Evolutionary conservation across 2,797 vertebrate genomes (phyloP).

Genomic region (Parauchenoglanis ngamensis): DNA sequence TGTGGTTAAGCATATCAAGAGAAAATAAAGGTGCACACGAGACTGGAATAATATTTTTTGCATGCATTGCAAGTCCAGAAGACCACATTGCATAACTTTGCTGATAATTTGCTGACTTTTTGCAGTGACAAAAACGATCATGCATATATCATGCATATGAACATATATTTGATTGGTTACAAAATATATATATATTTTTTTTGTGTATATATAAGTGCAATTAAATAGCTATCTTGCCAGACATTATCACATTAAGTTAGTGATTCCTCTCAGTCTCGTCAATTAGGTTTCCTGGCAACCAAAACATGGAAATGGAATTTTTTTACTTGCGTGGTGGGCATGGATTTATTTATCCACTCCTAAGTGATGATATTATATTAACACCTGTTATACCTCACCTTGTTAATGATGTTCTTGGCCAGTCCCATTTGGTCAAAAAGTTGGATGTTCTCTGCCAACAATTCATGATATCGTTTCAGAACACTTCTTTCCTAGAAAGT

Average conservation of each 20-base stretch:
- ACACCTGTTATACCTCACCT: slow-evolving; percentile 70
- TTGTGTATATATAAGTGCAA: not conserved
- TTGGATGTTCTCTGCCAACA: slow-evolving; percentile 79
- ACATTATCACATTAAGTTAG: not conserved
- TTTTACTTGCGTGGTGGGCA: not conserved
- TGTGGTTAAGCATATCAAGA: not conserved
- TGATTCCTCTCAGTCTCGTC: not conserved
- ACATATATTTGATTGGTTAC: not conserved
- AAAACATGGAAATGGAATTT: not conserved
- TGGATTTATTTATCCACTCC: not conserved
- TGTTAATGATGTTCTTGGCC: slow-evolving; percentile 78
- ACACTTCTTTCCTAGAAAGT: slow-evolving; percentile 81
- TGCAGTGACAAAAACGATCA: no score
- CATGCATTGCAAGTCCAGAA: not conserved
- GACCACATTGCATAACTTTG: not conserved
- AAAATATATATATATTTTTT: not conserved
- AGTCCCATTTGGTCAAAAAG: slow-evolving; percentile 80
- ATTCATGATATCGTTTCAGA: slow-evolving; percentile 78
- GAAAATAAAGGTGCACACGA: not conserved
- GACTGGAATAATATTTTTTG: not conserved
- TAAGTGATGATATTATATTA: not conserved
- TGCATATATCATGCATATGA: not conserved
- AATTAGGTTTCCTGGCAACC: not conserved
- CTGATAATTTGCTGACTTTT: not conserved
- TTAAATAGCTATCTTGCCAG: not conserved